These are phyloP conservation scores for Chaitophorus viminalis DNA, from an alignment of 2,888 invertebrate species.

Conservation along the genomic window DNA sequence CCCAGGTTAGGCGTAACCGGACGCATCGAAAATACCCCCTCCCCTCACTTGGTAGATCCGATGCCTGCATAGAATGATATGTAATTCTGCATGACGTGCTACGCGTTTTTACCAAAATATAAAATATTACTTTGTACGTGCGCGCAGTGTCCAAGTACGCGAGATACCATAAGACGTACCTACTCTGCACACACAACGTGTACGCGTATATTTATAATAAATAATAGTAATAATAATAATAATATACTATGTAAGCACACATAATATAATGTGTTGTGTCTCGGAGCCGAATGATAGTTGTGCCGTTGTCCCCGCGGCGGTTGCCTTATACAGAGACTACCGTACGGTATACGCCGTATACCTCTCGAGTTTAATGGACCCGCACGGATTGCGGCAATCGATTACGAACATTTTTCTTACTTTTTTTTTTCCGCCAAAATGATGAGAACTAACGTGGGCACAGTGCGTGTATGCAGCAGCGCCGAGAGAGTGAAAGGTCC, in stretches of 20 bases:
- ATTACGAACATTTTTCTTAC: conserved; percentile 53
- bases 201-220: background rate
- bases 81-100: too few relatives aligned
- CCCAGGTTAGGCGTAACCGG: too few relatives aligned
- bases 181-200: background rate
- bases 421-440: conserved; percentile 55
- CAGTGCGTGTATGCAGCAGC: background rate
- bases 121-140: too few relatives aligned
- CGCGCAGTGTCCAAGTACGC: background rate
- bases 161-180: background rate
- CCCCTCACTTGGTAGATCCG: too few relatives aligned
- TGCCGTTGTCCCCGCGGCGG: conserved; percentile 47
- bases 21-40: too few relatives aligned
- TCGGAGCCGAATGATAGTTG: background rate
- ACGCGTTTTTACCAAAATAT: too few relatives aligned
- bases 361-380: conserved; percentile 39
- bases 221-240: background rate
- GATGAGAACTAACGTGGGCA: conserved; percentile 56
- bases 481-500: conserved; percentile 51
- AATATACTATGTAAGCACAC: background rate
- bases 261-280: conserved; percentile 30
- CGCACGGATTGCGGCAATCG: conserved; percentile 58
- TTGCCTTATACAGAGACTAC: conserved; percentile 46
- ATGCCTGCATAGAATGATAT: too few relatives aligned
- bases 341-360: too few relatives aligned